Conservation (phyloP, 1,140 invertebrate species). For the Galendromus occidentalis region DNA sequence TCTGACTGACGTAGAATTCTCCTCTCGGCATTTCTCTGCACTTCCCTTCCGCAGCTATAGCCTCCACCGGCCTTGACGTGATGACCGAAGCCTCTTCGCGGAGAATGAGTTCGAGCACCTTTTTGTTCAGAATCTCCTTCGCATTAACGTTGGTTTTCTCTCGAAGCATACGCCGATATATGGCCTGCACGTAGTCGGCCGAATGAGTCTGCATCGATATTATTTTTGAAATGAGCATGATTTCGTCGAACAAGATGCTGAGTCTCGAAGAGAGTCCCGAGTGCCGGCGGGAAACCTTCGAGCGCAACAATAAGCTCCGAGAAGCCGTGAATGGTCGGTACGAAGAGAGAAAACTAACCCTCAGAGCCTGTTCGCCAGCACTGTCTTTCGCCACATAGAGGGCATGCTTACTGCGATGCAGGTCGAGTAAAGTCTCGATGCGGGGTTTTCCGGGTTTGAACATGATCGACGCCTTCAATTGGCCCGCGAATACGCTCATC, state of each 20-base stretch:
- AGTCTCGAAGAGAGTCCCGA: too few species aligned
- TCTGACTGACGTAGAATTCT: slow-evolving; percentile 6
- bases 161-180: not conserved
- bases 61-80: not conserved
- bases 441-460: not conserved
- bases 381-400: not conserved
- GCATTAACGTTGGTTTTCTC: not conserved
- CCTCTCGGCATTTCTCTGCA: not conserved
- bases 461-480: not conserved
- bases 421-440: not conserved
- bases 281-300: too few species aligned
- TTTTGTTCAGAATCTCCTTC: not conserved
- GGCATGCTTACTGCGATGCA: not conserved
- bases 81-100: not conserved
- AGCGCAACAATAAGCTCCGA: too few species aligned
- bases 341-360: too few species aligned
- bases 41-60: not conserved
- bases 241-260: not conserved
- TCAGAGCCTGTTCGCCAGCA: not conserved
- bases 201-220: not conserved
- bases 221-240: not conserved
- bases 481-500: slow-evolving; percentile 2
- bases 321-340: too few species aligned
- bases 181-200: not conserved
- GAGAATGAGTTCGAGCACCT: not conserved